These are phyloP conservation scores for Eupithecia pulchellata DNA, from an alignment of 2,888 invertebrate species.

Conservation along the genomic window DNA sequence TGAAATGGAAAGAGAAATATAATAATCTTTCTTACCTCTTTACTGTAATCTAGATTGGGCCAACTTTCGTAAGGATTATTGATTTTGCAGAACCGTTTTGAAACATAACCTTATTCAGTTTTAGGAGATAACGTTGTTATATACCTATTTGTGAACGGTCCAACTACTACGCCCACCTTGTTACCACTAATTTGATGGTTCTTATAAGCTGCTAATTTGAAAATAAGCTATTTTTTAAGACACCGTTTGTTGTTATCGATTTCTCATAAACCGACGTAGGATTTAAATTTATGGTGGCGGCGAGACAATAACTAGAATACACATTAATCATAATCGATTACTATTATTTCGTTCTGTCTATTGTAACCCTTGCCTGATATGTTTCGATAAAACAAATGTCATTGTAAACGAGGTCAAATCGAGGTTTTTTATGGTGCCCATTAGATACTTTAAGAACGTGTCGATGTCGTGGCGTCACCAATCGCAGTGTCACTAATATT, in stretches of 20 bases:
- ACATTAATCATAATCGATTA: background rate
- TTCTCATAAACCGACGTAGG: background rate
- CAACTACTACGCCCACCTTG: constrained; percentile 40
- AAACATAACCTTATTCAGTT: constrained; percentile 39
- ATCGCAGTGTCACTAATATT: constrained; percentile 39
- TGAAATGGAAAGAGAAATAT: background rate
- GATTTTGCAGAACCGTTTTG: constrained; percentile 45
- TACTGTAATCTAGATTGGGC: background rate
- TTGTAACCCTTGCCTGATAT: background rate
- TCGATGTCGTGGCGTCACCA: constrained; percentile 36
- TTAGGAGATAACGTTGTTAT: constrained; percentile 46
- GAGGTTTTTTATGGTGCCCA: constrained; percentile 22
- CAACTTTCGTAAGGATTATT: constrained; percentile 44
- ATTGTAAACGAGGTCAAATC: constrained; percentile 14
- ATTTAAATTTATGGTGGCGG: background rate
- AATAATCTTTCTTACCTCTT: background rate
- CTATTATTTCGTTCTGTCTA: background rate
- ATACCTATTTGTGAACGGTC: constrained; percentile 36
- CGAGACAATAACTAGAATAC: background rate
- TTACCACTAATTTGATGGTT: constrained; percentile 12
- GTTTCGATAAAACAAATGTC: constrained; percentile 11
- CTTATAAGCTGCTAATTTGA: background rate
- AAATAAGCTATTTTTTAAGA: background rate
- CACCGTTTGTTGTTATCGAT: background rate
- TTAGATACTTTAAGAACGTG: constrained; percentile 26